These are phyloP conservation scores for Dascillus cervinus DNA, from an alignment of 2,888 invertebrate genomes.

Conservation along the genomic window DNA sequence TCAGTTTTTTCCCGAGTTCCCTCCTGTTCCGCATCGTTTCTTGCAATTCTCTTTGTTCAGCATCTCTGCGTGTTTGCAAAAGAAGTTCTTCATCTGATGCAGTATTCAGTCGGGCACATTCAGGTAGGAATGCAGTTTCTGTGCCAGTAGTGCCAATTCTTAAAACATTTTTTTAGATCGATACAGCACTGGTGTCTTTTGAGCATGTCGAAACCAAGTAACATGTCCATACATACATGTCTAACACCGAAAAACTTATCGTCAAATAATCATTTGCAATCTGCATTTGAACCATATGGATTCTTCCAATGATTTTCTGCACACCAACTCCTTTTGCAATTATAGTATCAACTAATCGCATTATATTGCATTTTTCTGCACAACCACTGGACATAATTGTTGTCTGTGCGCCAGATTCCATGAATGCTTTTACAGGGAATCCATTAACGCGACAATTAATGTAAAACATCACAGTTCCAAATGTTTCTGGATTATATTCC, in stretches of 20 bases:
- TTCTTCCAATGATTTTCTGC: conserved; percentile 90
- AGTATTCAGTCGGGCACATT: conserved; percentile 73
- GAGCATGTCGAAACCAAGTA: conserved; percentile 94
- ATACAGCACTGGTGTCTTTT: conserved; percentile 95
- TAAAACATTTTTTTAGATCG: conserved; percentile 81
- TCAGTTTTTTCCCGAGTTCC: too few relatives aligned
- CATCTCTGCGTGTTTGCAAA: conserved; percentile 44
- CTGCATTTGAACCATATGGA: conserved; percentile 96
- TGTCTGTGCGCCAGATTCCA: conserved; percentile 93
- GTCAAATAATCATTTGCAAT: conserved; percentile 90
- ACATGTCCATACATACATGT: conserved; percentile 98
- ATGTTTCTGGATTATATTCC: conserved; percentile 97
- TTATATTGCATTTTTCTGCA: conserved; percentile 89
- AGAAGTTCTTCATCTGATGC: conserved; percentile 56
- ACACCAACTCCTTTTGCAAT: conserved; percentile 97
- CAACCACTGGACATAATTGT: conserved; percentile 97
- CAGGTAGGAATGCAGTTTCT: conserved; percentile 76
- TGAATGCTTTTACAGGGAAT: conserved; percentile 94
- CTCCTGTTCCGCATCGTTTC: conserved; percentile 67
- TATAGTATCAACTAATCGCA: conserved; percentile 83
- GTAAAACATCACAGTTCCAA: conserved; percentile 97
- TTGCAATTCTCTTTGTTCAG: conserved; percentile 63
- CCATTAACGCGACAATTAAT: conserved; percentile 97
- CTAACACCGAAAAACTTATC: conserved; percentile 93
- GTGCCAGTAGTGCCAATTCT: conserved; percentile 92